Base-by-base conservation (phyloP, 2,113 vertebrate species). In the Oreochromis niloticus region DNA sequence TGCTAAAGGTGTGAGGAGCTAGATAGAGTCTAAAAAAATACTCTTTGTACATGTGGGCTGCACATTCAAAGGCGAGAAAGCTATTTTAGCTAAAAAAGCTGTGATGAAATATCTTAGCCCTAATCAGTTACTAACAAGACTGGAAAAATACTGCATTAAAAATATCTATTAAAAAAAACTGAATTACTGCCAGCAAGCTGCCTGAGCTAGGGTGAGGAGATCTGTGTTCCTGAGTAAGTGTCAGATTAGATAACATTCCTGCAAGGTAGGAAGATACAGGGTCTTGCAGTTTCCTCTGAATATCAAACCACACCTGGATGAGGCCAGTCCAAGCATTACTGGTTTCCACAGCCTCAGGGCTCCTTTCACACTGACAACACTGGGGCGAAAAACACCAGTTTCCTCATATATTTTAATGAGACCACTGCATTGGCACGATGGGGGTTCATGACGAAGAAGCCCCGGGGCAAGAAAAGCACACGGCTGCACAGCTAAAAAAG, bases 251-350 rank as follows among this genome's bases (percentile, higher is more conserved):
- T 46, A 83, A 71, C 80, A 84, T 83, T 83, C 36, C 50, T 48
- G 36, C 3, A 1, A 55, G 54, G 34, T 59, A 73, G 54, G 11
- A 81, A 82, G 57, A 66, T 85, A 55, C 16, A 16, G 14, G 36
- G 56, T 24, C 81, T 71, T 84, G 50, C 27, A 84, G 50, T 81
- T 89, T 81, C 34, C 75, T 75, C 56, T 52, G 43, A 48, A 83
- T 80, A 88, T 88, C 75, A 88, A 81, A 88, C 36, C 82, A 84
- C 87, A 93, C 90, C 89, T 87, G 87, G 83, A 87, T 85, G 43
- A 78, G 61, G n/a, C 50, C 71, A 22, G 79, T 83, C 82, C 84
- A 85, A 83, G 81, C 80, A 63, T 66, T 86, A 87, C 84, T 85
- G 57, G 85, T 80, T 91, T 93, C 83, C 79, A 73, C 83, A 63